These are phyloP conservation scores for Channa striata DNA, from an alignment of 2,797 vertebrate genomes.

Conservation along the genomic window DNA sequence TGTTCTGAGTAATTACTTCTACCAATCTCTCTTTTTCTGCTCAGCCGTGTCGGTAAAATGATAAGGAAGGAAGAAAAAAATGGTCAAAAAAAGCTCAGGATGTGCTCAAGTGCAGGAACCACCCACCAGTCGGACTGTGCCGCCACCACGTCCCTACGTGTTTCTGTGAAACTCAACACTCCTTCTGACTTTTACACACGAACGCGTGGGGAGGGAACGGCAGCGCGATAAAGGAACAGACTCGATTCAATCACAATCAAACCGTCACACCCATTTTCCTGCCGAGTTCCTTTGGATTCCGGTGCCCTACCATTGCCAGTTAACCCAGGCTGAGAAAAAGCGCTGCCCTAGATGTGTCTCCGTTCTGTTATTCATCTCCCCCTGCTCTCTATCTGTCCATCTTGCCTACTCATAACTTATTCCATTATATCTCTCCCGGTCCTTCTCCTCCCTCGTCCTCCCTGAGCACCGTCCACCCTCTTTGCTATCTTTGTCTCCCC, in stretches of 20 bases:
- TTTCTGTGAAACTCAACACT: conserved; percentile 14
- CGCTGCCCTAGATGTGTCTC: conserved; percentile 41
- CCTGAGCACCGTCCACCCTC: not conserved
- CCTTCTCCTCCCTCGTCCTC: conserved; percentile 24
- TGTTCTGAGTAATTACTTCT: conserved; percentile 6
- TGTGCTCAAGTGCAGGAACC: conserved; percentile 28
- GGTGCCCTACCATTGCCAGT: conserved; percentile 5
- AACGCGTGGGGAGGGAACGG: not conserved
- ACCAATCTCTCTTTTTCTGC: conserved; percentile 1
- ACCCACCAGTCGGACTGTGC: not conserved
- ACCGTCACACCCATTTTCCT: no score
- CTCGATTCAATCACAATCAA: conserved; percentile 36
- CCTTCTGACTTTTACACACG: not conserved
- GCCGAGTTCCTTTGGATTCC: conserved; percentile 40
- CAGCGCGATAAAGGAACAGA: conserved; percentile 18
- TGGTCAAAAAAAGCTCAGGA: no score
- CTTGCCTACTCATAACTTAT: conserved; percentile 62
- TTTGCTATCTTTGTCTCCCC: conserved; percentile 32
- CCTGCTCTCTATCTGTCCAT: conserved; percentile 55
- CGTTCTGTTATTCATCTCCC: conserved; percentile 49
- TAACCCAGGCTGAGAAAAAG: conserved; percentile 26
- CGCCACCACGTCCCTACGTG: conserved; percentile 14
- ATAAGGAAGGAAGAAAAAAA: conserved; percentile 19
- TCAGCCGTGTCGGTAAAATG: not conserved
- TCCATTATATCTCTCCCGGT: conserved; percentile 53